Base-by-base conservation (phyloP, 2,888 invertebrate genomes). In the Acleris cristana region DNA sequence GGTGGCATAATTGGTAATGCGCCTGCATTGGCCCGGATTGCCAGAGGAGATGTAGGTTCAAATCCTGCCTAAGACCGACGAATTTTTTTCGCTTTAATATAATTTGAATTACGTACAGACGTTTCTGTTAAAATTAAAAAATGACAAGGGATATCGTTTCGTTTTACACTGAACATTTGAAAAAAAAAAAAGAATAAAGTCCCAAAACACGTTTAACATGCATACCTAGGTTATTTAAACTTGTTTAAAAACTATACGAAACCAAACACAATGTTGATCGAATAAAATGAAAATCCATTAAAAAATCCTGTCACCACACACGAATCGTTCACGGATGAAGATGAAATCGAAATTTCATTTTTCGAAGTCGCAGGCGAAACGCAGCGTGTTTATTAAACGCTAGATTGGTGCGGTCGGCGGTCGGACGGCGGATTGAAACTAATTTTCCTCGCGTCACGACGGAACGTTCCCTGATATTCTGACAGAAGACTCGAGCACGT, bases 401-500 rank as follows among this genome's bases (percentile, higher is more conserved):
- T 73, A 83, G 82, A 87, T 84, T 83, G 86, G 77, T 79, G 83
- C 78, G 83, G 88, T 81, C 71, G 71, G 87, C 73, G 88, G 88
- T 83, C 76, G 76, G 78, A 71, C 74, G 77, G 76, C 78, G 79
- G 83, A 83, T 84, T 80, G 79, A 88, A 90, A 89, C 89, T 88
- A 89, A 90, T 90, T 89, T 89, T 87, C 86, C 81, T 74, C 77
- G 80, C 83, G 87, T 89, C 87, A 88, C 77, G 76, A 76, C 72
- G 78, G 77, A 76, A 45, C 76, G 71, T 76, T 74, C 73, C 73
- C 73, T 71, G 75, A 76, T 80, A 76, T 79, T 76, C 79, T 78
- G 81, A 79, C 81, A 82, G 49, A 61, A 45, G 74, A 77, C 79
- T 81, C 77, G 75, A 73, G 72, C 77, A 77, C 78, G 73, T 74